phyloP scores from a whole-genome alignment of 2,797 vertebrate genomes.

The Aphelocoma californica region DNA sequence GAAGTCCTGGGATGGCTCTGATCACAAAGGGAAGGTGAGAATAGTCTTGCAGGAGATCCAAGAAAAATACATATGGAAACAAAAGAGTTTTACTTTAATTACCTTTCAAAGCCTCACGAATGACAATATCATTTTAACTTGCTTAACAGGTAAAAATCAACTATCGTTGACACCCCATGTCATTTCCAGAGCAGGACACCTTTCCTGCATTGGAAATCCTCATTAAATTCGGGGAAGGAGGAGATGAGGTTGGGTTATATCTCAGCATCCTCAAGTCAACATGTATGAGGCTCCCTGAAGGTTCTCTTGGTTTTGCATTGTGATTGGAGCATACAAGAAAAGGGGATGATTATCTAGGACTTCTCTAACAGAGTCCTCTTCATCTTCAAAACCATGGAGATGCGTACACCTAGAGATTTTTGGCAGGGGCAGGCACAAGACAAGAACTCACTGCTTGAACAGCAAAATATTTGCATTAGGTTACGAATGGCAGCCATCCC shows the following conservation, averaged over 20 bases:
- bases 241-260: neutral
- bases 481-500: neutral
- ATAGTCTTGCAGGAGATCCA: conserved; percentile 85
- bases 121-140: conserved; percentile 71
- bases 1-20: conserved; percentile 83
- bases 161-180: conserved; percentile 13
- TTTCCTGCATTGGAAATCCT: conserved; percentile 49
- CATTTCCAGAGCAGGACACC: conserved; percentile 50
- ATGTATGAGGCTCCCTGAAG: neutral
- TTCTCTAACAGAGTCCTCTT: conserved; percentile 24
- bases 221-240: conserved; percentile 30
- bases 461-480: neutral
- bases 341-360: conserved; percentile 29
- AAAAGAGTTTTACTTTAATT: conserved; percentile 85
- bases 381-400: neutral
- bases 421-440: conserved; percentile 34
- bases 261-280: neutral
- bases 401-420: neutral
- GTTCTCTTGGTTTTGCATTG: conserved; percentile 14
- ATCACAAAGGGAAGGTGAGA: conserved; percentile 86
- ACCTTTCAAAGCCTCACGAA: conserved; percentile 74
- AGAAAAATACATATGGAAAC: conserved; percentile 83
- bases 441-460: conserved; percentile 35
- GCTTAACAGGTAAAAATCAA: conserved; percentile 59
- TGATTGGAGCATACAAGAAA: conserved; percentile 26